Percentiles rank a stretch among this genome's conserved stretches.
These are phyloP conservation scores for Rhyacophila evoluta DNA, from an alignment of 2,888 invertebrate genomes.

Conservation along the genomic window DNA sequence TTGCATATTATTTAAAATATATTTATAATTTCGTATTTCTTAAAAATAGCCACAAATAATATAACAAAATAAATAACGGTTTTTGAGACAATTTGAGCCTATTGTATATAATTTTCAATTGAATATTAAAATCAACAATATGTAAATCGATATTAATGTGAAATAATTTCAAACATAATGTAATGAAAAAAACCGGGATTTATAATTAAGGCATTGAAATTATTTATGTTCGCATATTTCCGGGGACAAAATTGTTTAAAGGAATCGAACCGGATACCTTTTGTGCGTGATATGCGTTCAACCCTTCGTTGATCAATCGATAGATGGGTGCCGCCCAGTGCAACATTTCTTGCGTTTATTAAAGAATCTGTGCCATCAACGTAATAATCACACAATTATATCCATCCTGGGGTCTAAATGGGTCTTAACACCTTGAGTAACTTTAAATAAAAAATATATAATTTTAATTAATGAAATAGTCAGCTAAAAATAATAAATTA, in stretches of 20 bases:
- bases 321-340: constrained; percentile 48
- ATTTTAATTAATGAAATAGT: too few relatives aligned
- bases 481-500: too few relatives aligned
- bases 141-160: constrained; percentile 48
- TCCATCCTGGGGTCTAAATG: constrained; percentile 35
- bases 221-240: constrained; percentile 58
- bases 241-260: constrained; percentile 68
- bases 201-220: constrained; percentile 71
- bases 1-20: too few relatives aligned
- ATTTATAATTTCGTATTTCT: too few relatives aligned
- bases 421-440: constrained; percentile 36
- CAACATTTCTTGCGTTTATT: constrained; percentile 23
- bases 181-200: constrained; percentile 56
- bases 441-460: too few relatives aligned
- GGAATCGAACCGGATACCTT: constrained; percentile 69
- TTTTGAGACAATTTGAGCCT: too few relatives aligned
- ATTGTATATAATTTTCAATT: neutral
- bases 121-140: neutral
- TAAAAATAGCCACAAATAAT: too few relatives aligned
- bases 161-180: constrained; percentile 33
- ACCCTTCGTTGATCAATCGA: constrained; percentile 69
- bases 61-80: too few relatives aligned
- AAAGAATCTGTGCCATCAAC: constrained; percentile 23
- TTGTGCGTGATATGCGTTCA: constrained; percentile 66
- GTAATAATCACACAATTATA: constrained; percentile 33